A percentile compares a stretch with the other conserved stretches of the same genome.
These are phyloP conservation scores for Enteromius unitaeniatus DNA, from an alignment of 2,797 vertebrate genomes.

Conservation along the genomic window DNA sequence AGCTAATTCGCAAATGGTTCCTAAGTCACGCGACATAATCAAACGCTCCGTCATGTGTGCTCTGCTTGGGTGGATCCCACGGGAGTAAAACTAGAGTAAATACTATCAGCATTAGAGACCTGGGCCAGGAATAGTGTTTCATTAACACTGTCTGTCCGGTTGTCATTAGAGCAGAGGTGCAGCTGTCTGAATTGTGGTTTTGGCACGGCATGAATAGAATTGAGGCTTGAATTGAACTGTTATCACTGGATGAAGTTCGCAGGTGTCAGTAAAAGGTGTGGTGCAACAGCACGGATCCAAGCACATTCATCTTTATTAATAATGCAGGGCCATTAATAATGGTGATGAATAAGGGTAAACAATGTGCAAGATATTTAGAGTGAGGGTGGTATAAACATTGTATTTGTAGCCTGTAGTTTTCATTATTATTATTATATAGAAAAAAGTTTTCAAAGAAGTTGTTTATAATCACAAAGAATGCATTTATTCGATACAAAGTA, in stretches of 20 bases:
- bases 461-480: neutral
- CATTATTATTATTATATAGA: neutral
- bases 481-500: neutral
- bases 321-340: slow-evolving; percentile 64
- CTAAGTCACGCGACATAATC: slow-evolving; percentile 29
- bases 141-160: neutral
- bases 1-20: slow-evolving; percentile 13
- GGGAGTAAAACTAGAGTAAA: slow-evolving; percentile 12
- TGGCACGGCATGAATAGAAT: slow-evolving; percentile 5
- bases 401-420: neutral
- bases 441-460: neutral
- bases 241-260: slow-evolving; percentile 19
- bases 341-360: neutral
- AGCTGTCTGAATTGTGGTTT: slow-evolving; percentile 13
- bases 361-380: neutral
- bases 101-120: slow-evolving; percentile 1
- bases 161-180: neutral
- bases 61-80: slow-evolving; percentile 23
- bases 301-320: slow-evolving; percentile 66
- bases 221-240: slow-evolving; percentile 27
- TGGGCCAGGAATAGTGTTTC: neutral
- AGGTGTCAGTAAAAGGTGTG: slow-evolving; percentile 41
- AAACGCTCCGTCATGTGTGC: slow-evolving; percentile 14
- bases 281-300: slow-evolving; percentile 44
- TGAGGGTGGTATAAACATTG: neutral